These are phyloP conservation scores for Pelagia noctiluca DNA, from an alignment of 30 jellyfish, hydroid and myxozoan species.

Conservation along the genomic window DNA sequence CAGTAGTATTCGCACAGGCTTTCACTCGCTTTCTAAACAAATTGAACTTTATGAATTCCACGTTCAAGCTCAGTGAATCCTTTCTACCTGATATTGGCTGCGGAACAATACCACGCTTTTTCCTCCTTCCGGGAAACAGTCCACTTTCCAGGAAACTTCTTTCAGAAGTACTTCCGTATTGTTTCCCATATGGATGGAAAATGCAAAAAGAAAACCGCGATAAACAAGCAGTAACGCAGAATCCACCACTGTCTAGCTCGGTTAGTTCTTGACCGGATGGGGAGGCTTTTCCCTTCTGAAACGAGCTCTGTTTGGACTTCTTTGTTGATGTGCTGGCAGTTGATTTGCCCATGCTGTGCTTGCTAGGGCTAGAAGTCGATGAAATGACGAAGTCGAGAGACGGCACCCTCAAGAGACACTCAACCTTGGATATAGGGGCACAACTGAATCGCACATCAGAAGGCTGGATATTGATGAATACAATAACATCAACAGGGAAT, in stretches of 20 bases:
- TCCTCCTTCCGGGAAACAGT: conserved; percentile 80
- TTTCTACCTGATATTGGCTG: conserved; percentile 97
- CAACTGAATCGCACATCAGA: conserved; percentile 95
- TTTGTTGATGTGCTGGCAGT: conserved; percentile 36
- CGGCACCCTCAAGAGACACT: conserved; percentile 89
- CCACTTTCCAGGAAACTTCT: conserved; percentile 70
- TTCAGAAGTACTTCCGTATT: conserved; percentile 83
- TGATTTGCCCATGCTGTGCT: not conserved
- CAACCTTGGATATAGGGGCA: conserved; percentile 92
- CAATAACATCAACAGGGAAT: conserved; percentile 91
- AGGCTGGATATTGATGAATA: conserved; percentile 88
- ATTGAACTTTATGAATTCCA: conserved; percentile 88
- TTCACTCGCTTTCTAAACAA: conserved; percentile 74
- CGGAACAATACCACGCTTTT: conserved; percentile 62
- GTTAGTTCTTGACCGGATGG: conserved; percentile 32
- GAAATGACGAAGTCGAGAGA: conserved; percentile 88
- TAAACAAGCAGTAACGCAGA: conserved; percentile 82
- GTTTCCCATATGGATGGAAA: conserved; percentile 97
- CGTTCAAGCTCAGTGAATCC: conserved; percentile 94
- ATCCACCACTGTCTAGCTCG: conserved; percentile 65
- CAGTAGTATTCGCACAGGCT: conserved; percentile 20
- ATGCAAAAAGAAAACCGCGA: conserved; percentile 94
- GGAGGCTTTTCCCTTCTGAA: conserved; percentile 15
- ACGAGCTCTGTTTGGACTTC: conserved; percentile 35
- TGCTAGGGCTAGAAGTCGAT: conserved; percentile 74